phyloP scores from a whole-genome alignment of 2,888 invertebrate genomes.

The Clistopyga incitator region DNA sequence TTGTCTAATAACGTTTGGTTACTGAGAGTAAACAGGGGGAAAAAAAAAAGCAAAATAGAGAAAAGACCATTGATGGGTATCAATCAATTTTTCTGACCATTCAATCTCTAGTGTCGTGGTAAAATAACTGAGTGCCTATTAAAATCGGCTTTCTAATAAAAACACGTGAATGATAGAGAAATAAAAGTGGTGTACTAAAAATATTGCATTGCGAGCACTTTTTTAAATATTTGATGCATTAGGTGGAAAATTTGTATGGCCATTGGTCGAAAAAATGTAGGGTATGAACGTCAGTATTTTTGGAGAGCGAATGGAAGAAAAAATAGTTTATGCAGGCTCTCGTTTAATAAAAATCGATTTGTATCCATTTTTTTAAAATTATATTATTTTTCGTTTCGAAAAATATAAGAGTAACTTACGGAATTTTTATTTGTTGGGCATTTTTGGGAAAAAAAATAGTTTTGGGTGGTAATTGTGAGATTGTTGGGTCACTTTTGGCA shows the following conservation, averaged over 20 bases:
- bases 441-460: too few species aligned
- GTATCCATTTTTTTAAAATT: neutral
- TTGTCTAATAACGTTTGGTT: conserved; percentile 54
- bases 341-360: too few species aligned
- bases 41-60: neutral
- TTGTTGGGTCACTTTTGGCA: conserved; percentile 3
- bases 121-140: neutral
- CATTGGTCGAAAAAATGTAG: neutral
- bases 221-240: too few species aligned
- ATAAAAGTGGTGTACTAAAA: too few species aligned
- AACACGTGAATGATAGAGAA: neutral
- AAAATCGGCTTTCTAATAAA: neutral
- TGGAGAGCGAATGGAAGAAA: too few species aligned
- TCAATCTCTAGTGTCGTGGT: neutral
- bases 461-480: conserved; percentile 7
- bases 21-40: conserved; percentile 14
- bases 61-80: neutral
- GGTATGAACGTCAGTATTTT: too few species aligned
- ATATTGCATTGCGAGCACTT: too few species aligned
- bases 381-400: neutral
- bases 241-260: too few species aligned
- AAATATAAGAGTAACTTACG: neutral
- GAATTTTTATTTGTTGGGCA: too few species aligned
- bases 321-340: too few species aligned
- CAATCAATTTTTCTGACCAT: conserved; percentile 8